Evolutionary conservation across 2,113 vertebrate genomes (phyloP), one percentile per base, ranked within the genome.

Genomic region (Leucopsar rothschildi): DNA sequence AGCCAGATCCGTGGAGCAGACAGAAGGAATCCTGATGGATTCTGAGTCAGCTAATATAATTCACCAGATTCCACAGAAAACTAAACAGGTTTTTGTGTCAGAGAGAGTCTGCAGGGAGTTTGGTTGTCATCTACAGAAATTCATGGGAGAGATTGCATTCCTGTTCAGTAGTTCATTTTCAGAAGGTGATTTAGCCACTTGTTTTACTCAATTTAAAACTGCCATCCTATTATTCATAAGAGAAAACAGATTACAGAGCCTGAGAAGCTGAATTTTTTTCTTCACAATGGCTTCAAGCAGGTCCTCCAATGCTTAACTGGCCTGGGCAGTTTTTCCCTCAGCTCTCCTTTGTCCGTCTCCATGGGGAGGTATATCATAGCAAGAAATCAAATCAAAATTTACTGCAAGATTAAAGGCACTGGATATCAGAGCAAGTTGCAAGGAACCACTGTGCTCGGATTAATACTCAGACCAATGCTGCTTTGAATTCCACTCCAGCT

Each of bases 141-240:
- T 86, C 71, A 75, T 10, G 37, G 69, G 65, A 78, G 60, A 87
- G 44, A 50, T 1, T 56, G 35, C 4, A 40, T 60, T 94, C 81
- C 64, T 92, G 44, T 78, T 94, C 88, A 79, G 69, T n/a, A 91
- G 61, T 24, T 96, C 33, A 44, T 91, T 92, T 92, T 86, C 59
- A 87, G 68, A 83, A 82, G 50, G 49, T 71, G 61, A 69, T 76
- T 79, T 76, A 94, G 61, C 29, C 31, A 72, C 78, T 88, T 92
- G 77, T 53, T 96, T 93, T 94, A 80, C 78, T 81, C 82, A 88
- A 45, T 91, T 82, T 75, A 93, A 92, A 94, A 64, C 23, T 1
- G 0, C 31, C 66, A 68, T 35, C 47, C 81, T 72, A 31, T 63
- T 94, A 75, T 89, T 83, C 76, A 31, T 52, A 42, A 45, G 11